phyloP scores from a whole-genome alignment of 2,888 invertebrate genomes.

The Dryomyza anilis region DNA sequence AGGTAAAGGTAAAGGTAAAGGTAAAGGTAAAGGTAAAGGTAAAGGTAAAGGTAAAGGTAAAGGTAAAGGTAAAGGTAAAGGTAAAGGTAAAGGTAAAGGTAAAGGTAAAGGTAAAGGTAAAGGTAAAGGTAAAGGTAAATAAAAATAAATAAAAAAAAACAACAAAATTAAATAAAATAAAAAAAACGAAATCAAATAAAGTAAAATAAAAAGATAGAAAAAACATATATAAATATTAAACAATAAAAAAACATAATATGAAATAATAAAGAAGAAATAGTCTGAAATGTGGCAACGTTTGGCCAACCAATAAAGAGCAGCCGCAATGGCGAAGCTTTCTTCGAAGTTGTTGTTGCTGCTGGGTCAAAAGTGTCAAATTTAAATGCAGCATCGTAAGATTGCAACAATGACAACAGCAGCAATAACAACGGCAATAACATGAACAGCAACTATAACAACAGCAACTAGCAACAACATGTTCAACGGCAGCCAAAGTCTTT shows the following conservation, averaged over 20 bases:
- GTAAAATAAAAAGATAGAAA: background rate
- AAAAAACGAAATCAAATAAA: background rate
- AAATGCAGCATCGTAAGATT: background rate
- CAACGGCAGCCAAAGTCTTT: conserved; percentile 27
- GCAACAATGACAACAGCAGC: conserved; percentile 14
- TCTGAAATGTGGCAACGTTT: background rate
- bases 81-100: too few relatives aligned
- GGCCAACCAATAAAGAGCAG: background rate
- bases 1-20: too few relatives aligned
- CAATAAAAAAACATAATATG: background rate
- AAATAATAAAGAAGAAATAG: background rate
- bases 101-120: too few relatives aligned
- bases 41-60: too few relatives aligned
- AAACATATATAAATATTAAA: background rate
- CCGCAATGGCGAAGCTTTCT: background rate
- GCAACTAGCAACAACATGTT: too few relatives aligned
- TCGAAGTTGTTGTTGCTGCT: background rate
- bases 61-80: too few relatives aligned
- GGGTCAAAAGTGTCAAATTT: conserved; percentile 23
- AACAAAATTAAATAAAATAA: background rate
- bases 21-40: too few relatives aligned
- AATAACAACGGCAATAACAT: conserved; percentile 12
- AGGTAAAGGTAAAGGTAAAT: too few relatives aligned
- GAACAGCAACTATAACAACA: conserved; percentile 26
- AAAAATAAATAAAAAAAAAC: too few relatives aligned